Evolutionary conservation across 2,888 invertebrate species (phyloP).

Genomic region (Horisme vitalbata): DNA sequence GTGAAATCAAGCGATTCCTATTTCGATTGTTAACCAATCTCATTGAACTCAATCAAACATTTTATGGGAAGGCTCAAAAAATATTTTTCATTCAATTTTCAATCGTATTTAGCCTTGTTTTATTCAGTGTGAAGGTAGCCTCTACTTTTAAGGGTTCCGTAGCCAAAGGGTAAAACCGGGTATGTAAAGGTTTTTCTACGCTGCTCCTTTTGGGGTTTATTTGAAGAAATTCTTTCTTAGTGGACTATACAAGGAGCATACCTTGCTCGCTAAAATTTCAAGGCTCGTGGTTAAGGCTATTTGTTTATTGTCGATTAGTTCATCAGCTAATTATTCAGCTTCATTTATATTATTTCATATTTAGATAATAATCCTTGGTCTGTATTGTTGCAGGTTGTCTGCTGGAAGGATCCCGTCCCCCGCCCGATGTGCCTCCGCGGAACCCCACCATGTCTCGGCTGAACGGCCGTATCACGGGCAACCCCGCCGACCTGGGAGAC

Average conservation of each 20-base stretch:
- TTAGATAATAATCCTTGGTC: neutral
- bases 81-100: neutral
- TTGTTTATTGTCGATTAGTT: too few species aligned
- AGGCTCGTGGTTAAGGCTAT: too few species aligned
- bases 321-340: too few species aligned
- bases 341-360: too few species aligned
- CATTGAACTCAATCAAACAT: constrained; percentile 14
- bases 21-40: constrained; percentile 17
- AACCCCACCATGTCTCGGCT: constrained; percentile 96
- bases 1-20: constrained; percentile 29
- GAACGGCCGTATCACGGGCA: constrained; percentile 93
- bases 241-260: too few species aligned
- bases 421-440: constrained; percentile 93
- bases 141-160: too few species aligned
- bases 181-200: too few species aligned
- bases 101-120: neutral
- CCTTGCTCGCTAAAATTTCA: too few species aligned
- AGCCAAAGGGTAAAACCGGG: too few species aligned
- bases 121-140: too few species aligned
- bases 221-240: too few species aligned
- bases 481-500: constrained; percentile 89
- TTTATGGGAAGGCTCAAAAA: neutral
- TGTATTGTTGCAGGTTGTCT: constrained; percentile 87
- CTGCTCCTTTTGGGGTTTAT: too few species aligned
- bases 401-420: constrained; percentile 91